Percentiles rank a stretch among this genome's conserved stretches.
Evolutionary conservation across 2,888 invertebrate species (phyloP).

Genomic region (Pristionchus entomophagus): DNA sequence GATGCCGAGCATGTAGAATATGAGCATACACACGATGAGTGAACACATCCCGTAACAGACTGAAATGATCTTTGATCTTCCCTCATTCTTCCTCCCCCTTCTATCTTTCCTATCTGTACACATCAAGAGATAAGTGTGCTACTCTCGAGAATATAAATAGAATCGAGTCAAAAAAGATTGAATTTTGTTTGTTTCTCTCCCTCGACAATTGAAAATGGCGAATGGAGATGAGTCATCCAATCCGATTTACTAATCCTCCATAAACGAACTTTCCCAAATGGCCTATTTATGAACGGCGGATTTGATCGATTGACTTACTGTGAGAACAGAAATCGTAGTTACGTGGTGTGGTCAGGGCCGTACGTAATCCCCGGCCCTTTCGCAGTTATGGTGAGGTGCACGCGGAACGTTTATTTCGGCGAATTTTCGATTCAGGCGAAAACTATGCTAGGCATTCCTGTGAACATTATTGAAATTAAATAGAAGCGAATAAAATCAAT

Average conservation of each 20-base stretch:
- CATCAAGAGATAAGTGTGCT: neutral
- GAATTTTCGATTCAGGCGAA: no score
- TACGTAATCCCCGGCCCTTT: no score
- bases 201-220: neutral
- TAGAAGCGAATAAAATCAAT: no score
- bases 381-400: no score
- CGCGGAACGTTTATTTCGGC: no score
- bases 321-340: no score
- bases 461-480: no score
- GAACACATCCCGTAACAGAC: conserved; percentile 65
- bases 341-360: no score
- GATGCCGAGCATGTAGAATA: conserved; percentile 73
- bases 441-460: no score
- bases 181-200: conserved; percentile 6
- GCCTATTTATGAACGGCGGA: neutral
- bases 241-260: neutral
- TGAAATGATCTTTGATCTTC: conserved; percentile 43
- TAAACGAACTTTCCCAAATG: neutral
- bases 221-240: neutral
- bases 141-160: neutral
- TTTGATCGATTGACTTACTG: no score
- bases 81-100: neutral
- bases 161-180: neutral
- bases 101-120: neutral
- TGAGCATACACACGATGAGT: conserved; percentile 63